Conservation (phyloP, 2,888 invertebrate genomes). For the Patella caerulea region DNA sequence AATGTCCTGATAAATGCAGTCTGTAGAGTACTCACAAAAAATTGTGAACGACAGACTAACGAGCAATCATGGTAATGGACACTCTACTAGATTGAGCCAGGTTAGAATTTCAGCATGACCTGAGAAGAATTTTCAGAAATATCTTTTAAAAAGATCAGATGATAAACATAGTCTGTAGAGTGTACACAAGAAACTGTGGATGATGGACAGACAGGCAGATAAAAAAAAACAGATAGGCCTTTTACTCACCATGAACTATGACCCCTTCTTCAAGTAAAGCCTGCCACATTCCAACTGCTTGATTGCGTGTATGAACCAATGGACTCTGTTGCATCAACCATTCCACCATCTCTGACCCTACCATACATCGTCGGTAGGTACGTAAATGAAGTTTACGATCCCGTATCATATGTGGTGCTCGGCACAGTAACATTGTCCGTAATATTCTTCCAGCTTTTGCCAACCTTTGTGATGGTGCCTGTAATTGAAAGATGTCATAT, state of each 20-base stretch:
- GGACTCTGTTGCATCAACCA: conserved; percentile 80
- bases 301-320: conserved; percentile 77
- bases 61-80: too few species aligned
- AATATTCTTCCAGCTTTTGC: conserved; percentile 81
- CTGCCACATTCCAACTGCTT: conserved; percentile 88
- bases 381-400: conserved; percentile 77
- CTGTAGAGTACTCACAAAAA: too few species aligned
- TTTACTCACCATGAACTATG: conserved; percentile 79
- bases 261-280: conserved; percentile 85
- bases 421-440: conserved; percentile 78
- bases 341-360: conserved; percentile 86
- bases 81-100: too few species aligned
- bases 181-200: too few species aligned
- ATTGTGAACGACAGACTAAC: too few species aligned
- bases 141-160: too few species aligned
- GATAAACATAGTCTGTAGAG: too few species aligned
- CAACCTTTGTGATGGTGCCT: conserved; percentile 78
- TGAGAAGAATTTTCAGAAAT: too few species aligned
- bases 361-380: conserved; percentile 78
- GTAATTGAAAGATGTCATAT: conserved; percentile 19
- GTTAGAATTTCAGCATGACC: too few species aligned
- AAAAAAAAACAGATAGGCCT: too few species aligned
- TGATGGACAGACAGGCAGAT: too few species aligned
- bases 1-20: too few species aligned
- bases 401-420: conserved; percentile 78